Evolutionary conservation across 2,888 invertebrate genomes (phyloP).

Genomic region (Trimorus sp.): DNA sequence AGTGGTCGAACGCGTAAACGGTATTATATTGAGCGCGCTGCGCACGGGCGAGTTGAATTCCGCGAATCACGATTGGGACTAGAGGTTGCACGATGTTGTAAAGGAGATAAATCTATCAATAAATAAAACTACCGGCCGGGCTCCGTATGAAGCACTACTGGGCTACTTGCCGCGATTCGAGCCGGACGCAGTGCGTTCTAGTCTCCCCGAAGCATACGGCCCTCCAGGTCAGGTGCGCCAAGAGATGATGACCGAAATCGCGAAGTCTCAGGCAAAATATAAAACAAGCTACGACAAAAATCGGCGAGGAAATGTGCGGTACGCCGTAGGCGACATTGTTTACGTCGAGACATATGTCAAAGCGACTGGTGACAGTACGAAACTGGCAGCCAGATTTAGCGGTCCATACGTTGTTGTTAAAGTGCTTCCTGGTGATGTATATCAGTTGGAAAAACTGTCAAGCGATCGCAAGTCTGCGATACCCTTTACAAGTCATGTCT

Average conservation of each 20-base stretch:
- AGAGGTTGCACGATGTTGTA: too few relatives aligned
- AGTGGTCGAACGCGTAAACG: conserved; percentile 53
- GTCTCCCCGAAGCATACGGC: not conserved
- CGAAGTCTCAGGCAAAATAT: conserved; percentile 39
- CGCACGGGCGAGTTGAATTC: conserved; percentile 10
- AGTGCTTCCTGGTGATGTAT: not conserved
- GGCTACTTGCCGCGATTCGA: conserved; percentile 23
- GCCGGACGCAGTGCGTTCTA: not conserved
- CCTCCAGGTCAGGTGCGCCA: not conserved
- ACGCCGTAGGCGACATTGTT: conserved; percentile 1
- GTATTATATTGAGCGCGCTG: conserved; percentile 35
- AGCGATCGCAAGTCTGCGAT: not conserved
- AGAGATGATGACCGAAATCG: not conserved
- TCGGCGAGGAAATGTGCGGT: not conserved
- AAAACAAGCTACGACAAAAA: not conserved
- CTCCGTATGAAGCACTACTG: conserved; percentile 16
- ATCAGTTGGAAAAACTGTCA: not conserved
- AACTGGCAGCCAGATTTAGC: not conserved
- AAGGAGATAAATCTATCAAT: conserved; percentile 9
- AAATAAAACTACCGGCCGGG: conserved; percentile 3
- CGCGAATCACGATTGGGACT: too few relatives aligned
- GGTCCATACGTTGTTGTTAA: not conserved
- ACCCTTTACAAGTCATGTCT: not conserved
- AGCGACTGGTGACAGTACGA: conserved; percentile 49
- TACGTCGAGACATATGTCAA: not conserved